Base-by-base conservation (phyloP, 2,797 vertebrate genomes). In the Anniella stebbinsi region DNA sequence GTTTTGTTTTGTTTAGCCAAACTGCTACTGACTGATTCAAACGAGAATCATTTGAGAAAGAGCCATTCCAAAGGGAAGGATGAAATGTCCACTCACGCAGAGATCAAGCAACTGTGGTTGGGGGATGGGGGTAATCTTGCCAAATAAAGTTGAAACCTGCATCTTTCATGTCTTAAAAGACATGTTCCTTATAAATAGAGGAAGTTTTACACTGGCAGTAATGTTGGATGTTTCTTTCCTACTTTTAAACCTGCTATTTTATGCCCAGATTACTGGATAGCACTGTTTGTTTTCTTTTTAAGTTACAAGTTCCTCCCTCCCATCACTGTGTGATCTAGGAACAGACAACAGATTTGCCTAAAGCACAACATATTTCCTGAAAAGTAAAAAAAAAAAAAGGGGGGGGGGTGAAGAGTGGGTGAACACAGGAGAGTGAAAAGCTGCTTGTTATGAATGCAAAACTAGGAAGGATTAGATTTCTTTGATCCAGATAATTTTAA, bases 1-100 rank as follows among this genome's bases (percentile, higher is more conserved):
- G 10, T 54, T 92, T 70, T 89, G 1, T 1, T 85, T 57, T 87
- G 89, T 93, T 87, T 90, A 81, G 41, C 4, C 45, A 85, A 72
- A 66, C 84, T 21, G 41, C 13, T 36, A 0, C 33, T 88, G 45
- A 2, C 80, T 92, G 33, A 77, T 28, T 72, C 90, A 87, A 75
- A 92, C 60, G 87, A n/a, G n/a, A 90, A 87, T 80, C 67, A 75
- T 66, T 77, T 25, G 67, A 70, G 60, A 78, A 28, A 66, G 57
- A 77, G 17, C 38, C 30, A 66, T 77, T 77, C 73, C 73, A 45
- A 45, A 13, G 15, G 84, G 30, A 21, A 66, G 28, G 17, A 72
- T 45, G 57, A 87, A 77, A 77, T 30, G 48, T 18, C 51, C 41
- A 57, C 25, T 38, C 36, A 30, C 36, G 2, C 36, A 36, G 18